A percentile compares a stretch with the other conserved stretches of the same genome.
These are phyloP conservation scores for Gadopsis bispinosus DNA, from an alignment of 2,797 vertebrate genomes.

Conservation along the genomic window DNA sequence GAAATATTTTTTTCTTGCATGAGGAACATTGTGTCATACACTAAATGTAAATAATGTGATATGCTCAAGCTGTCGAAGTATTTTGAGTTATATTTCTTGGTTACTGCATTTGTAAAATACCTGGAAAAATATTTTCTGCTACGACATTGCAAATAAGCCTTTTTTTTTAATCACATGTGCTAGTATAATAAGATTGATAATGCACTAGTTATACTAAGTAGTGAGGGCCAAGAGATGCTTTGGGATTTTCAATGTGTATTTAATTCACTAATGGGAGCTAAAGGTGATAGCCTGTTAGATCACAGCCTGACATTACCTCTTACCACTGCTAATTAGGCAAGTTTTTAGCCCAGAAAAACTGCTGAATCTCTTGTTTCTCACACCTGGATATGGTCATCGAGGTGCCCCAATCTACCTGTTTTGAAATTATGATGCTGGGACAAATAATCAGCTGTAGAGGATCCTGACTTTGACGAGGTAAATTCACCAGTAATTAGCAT, in stretches of 20 bases:
- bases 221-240: constrained; percentile 66
- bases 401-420: constrained; percentile 82
- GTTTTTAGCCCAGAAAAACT: constrained; percentile 88
- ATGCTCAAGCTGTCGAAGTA: constrained; percentile 29
- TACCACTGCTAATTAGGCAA: constrained; percentile 89
- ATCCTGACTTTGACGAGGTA: constrained; percentile 83
- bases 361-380: constrained; percentile 87
- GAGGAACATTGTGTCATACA: background rate
- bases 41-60: constrained; percentile 7
- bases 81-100: constrained; percentile 15
- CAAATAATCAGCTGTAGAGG: constrained; percentile 86
- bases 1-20: constrained; percentile 15
- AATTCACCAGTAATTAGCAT: constrained; percentile 83
- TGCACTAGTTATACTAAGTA: constrained; percentile 41
- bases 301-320: constrained; percentile 85
- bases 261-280: constrained; percentile 86
- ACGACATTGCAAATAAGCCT: background rate
- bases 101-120: constrained; percentile 22
- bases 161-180: background rate
- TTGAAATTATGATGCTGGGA: constrained; percentile 90
- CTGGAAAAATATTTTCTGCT: constrained; percentile 6
- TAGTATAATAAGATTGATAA: constrained; percentile 49
- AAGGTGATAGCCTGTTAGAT: constrained; percentile 83
- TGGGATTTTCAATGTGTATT: constrained; percentile 72
- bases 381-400: constrained; percentile 85